Base-by-base conservation (phyloP, 2,888 invertebrate genomes). In the Eupithecia insigniata region DNA sequence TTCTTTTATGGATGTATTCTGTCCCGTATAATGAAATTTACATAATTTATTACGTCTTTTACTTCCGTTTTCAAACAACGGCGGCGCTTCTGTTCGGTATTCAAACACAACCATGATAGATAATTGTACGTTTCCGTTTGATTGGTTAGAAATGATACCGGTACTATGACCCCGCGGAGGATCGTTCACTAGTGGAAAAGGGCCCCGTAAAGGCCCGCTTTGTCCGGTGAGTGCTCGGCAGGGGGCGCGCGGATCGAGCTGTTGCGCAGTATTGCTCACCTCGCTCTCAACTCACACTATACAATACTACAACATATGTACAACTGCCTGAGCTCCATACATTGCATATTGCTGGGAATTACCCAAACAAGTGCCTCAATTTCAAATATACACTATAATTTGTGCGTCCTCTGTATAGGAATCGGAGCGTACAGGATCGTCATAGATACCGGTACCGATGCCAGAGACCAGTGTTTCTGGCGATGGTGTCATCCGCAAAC, bases 1-100 rank as follows among this genome's bases (percentile, higher is more conserved):
- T 69, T 67, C 66, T 67, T 69, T 74, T 68, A 39, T 73, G 70
- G 32, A 72, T 72, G 74, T 76, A 73, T 76, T 75, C 62, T 68
- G 66, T 64, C 69, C 68, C 68, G 66, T 34, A 22, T 64, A 58
- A 69, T 71, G 43, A 36, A 70, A 73, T 66, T 71, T 60, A 28
- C 60, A 67, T 66, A 64, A 66, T 65, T 64, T 61, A 64, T 71
- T 74, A 60, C 28, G n/a, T n/a, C 61, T 61, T 70, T 66, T 55
- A 43, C 71, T 66, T 39, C 65, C 66, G 43, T 26, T 67, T 70
- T 58, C 39, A 30, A n/a, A 61, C 12, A 55, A 16, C 58, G 28
- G 14, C 22, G 22, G 10, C 16, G 39, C 10, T 1, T 58, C 28
- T 5, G 6, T 58, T 58, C 14, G 28, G 6, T 28, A 58, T 58